phyloP scores from a whole-genome alignment of 2,888 invertebrate species.

The Panopea generosa region DNA sequence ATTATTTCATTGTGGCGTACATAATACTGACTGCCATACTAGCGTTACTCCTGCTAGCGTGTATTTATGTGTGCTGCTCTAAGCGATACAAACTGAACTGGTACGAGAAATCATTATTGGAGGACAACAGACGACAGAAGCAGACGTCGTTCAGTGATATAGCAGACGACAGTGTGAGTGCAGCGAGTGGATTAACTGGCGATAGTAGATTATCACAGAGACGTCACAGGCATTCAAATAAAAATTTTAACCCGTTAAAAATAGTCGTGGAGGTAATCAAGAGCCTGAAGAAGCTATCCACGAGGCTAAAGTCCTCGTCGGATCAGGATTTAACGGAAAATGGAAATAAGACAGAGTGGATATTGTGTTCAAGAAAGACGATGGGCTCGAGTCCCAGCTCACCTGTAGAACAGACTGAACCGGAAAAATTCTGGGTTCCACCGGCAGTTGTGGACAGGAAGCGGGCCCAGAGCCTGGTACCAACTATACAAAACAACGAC shows the following conservation, averaged over 20 bases:
- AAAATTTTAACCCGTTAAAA: slow-evolving; percentile 10
- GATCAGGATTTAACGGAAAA: slow-evolving; percentile 17
- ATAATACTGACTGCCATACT: slow-evolving; percentile 34
- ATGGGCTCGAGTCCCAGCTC: slow-evolving; percentile 80
- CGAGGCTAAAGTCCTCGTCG: slow-evolving; percentile 53
- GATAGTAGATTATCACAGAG: background rate
- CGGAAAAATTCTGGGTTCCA: slow-evolving; percentile 84
- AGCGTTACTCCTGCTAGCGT: slow-evolving; percentile 52
- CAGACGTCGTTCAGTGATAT: slow-evolving; percentile 25
- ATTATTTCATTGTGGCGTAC: slow-evolving; percentile 35
- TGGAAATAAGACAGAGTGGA: slow-evolving; percentile 54
- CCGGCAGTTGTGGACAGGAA: slow-evolving; percentile 79
- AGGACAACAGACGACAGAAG: slow-evolving; percentile 79
- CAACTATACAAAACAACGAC: slow-evolving; percentile 67
- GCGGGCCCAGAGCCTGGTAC: slow-evolving; percentile 80
- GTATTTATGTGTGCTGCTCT: slow-evolving; percentile 87
- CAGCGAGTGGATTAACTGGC: background rate
- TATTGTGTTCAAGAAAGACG: slow-evolving; percentile 64
- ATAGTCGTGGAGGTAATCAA: slow-evolving; percentile 60
- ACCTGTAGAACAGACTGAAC: slow-evolving; percentile 71
- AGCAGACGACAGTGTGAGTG: slow-evolving; percentile 14
- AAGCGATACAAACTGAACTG: slow-evolving; percentile 87
- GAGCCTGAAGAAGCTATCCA: slow-evolving; percentile 53
- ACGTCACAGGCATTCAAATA: slow-evolving; percentile 3
- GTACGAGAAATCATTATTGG: slow-evolving; percentile 88